Evolutionary conservation across 2,113 vertebrate genomes (phyloP), one percentile per base, ranked within the genome.

Genomic region (Rissa tridactyla): DNA sequence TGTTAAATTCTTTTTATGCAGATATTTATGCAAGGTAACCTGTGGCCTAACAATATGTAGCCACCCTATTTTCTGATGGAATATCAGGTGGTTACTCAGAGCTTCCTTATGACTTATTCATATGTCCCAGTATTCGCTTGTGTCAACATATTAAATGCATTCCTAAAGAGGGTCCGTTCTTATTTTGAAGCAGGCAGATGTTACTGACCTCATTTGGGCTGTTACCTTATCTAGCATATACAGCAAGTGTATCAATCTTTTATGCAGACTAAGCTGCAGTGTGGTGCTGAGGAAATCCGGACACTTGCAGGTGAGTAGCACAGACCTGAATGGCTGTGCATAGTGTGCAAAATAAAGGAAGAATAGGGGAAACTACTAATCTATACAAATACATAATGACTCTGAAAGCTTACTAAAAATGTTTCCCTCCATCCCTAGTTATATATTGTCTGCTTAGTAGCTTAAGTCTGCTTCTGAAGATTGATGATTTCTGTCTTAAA

Each of bases 201-300:
- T 91, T 82, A 51, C 57, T 95, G 80, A 92, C 69, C 72, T 92
- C 29, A 38, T 83, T 78, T 88, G 30, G 71, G 55, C 54, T 62
- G 19, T 91, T 90, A 51, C 9, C 44, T 93, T 54, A 76, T 32
- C 52, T 76, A 8, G 14, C 20, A 8, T 8, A 2, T 9, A 36
- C 12, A 92, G 62, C 13, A 65, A 55, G 57, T 13, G 4, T 55
- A 19, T 83, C 60, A 32, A 0, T 52, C 21, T 65, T 72, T 77
- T 49, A 61, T 61, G 54, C 32, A 52, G 44, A 30, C 34, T 44
- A 8, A 69, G 55, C 49, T 86, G 65, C 23, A 44, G 36, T 27
- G 30, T 44, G 23, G 9, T 55, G 34, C 44, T 55, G 47, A 34
- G 62, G 46, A 82, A 78, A 61, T 58, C 10, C 60, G 60, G n/a